These are phyloP conservation scores for Leiothrix lutea DNA, from an alignment of 2,113 vertebrate genomes.

Conservation along the genomic window DNA sequence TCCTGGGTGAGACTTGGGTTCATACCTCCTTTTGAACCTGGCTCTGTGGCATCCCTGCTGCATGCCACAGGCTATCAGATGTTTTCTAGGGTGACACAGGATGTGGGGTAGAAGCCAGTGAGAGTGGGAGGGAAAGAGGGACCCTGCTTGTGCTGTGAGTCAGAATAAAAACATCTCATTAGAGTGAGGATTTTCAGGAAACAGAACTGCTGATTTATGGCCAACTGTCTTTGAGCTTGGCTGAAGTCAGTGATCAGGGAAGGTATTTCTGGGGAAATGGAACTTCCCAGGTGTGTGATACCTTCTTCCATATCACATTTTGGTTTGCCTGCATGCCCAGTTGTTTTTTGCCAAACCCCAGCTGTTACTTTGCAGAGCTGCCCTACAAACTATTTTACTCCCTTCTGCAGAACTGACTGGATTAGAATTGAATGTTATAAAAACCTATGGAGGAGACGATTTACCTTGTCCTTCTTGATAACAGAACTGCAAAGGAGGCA, in stretches of 20 bases:
- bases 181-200: neutral
- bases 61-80: neutral
- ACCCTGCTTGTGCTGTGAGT: neutral
- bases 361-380: neutral
- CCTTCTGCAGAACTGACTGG: neutral
- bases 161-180: neutral
- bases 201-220: neutral
- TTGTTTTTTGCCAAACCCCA: neutral
- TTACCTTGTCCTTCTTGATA: neutral
- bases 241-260: neutral
- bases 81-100: neutral
- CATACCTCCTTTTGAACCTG: neutral
- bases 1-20: neutral
- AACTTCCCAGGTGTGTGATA: neutral
- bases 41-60: neutral
- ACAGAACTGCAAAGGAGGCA: neutral
- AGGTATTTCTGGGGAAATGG: neutral
- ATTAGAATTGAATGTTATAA: neutral
- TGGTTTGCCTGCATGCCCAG: neutral
- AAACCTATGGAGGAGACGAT: fast-evolving
- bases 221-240: neutral
- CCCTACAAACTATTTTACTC: neutral
- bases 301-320: neutral
- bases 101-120: neutral
- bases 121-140: neutral